Evolutionary conservation across 2,888 invertebrate species (phyloP), one percentile per base, ranked within the genome.

Genomic region (Agriopis marginaria): DNA sequence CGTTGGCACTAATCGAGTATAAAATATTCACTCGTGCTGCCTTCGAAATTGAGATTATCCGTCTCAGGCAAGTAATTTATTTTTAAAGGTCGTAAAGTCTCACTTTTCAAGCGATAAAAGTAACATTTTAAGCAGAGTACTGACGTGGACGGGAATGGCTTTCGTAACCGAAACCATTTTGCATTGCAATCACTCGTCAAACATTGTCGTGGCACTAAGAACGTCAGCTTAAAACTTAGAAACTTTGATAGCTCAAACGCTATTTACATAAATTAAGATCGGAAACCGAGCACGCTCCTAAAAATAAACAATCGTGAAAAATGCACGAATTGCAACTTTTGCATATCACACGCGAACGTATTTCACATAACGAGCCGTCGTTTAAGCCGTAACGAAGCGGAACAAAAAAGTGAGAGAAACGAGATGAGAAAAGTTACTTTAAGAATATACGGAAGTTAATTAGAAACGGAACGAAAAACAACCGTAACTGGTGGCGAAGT

Each of bases 401-500:
- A 84, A 84, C 82, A 85, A 90, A 89, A 89, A 89, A 88, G 86
- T 82, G 83, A 82, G 79, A 83, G 78, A 86, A 75, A 86, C 88
- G 89, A 91, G 92, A 94, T 93, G 94, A 92, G 91, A 93, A 93
- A 94, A 93, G 93, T 94, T 93, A 91, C 90, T 91, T 92, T 88
- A 89, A 93, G 92, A 92, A 93, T 92, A 91, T 89, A 93, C 93
- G 93, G 91, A 93, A 93, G 93, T 93, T 93, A 94, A 94, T 94
- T 94, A 94, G 90, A 89, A 92, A 89, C 89, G 90, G 92, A 93
- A 90, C 93, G 93, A 93, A 94, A 93, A 94, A 94, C 94, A 94
- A 94, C 94, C 94, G 94, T 94, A 91, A 92, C 94, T 93, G 93
- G 89, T 93, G 94, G 93, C 94, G 94, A 94, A 92, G 94, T 94